A percentile compares a stretch with the other conserved stretches of the same genome.
Conservation (phyloP, 2,113 vertebrate species). For the Aleadryas rufinucha region DNA sequence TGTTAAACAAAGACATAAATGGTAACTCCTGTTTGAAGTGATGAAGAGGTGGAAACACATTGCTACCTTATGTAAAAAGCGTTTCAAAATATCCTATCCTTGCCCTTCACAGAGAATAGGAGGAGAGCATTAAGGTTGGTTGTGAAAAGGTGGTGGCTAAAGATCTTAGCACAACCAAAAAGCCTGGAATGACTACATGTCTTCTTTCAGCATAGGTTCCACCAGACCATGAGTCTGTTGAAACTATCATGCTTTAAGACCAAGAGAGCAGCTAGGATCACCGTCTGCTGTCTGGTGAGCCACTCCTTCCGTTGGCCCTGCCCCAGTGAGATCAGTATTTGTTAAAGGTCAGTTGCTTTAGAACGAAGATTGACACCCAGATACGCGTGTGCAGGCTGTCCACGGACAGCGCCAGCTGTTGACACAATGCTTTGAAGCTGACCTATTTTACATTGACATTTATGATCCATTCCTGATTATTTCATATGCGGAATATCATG, state of each 20-base stretch:
- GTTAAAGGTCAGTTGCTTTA: neutral
- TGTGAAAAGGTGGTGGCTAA: neutral
- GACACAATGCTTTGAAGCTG: neutral
- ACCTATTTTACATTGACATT: neutral
- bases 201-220: neutral
- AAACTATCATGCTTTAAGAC: neutral
- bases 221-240: neutral
- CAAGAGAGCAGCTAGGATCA: neutral
- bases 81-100: neutral
- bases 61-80: neutral
- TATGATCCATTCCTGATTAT: neutral
- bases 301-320: neutral
- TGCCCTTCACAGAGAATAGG: neutral
- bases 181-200: neutral
- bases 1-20: neutral
- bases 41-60: neutral
- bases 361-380: neutral
- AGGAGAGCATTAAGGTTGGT: neutral
- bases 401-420: neutral
- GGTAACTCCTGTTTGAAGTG: neutral
- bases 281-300: neutral
- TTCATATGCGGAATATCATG: neutral
- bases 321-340: neutral
- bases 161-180: neutral
- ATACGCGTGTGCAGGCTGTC: neutral